These are phyloP conservation scores for Homalodisca vitripennis DNA, from an alignment of 1,140 invertebrate species.

Conservation along the genomic window DNA sequence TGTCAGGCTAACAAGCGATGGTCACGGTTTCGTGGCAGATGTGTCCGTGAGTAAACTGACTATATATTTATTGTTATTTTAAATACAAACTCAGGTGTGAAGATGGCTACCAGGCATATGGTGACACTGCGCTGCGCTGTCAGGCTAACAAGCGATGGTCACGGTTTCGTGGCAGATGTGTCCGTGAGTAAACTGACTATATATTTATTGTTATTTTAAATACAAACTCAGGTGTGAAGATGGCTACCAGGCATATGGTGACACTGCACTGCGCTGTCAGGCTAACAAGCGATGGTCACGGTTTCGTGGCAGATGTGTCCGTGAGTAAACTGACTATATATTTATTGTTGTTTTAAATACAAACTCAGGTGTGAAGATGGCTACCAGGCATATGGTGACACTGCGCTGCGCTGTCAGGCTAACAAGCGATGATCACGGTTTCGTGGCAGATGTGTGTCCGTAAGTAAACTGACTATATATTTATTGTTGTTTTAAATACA, in stretches of 20 bases:
- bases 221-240: slow-evolving; percentile 51
- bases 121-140: slow-evolving; percentile 53
- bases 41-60: slow-evolving; percentile 46
- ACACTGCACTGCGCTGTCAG: slow-evolving; percentile 52
- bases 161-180: slow-evolving; percentile 54
- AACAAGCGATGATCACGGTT: slow-evolving; percentile 56
- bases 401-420: slow-evolving; percentile 50
- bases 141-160: slow-evolving; percentile 55
- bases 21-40: slow-evolving; percentile 55
- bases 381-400: slow-evolving; percentile 52
- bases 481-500: slow-evolving; percentile 28
- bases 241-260: slow-evolving; percentile 53
- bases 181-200: slow-evolving; percentile 27
- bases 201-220: background rate
- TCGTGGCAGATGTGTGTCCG: slow-evolving; percentile 53
- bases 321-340: background rate
- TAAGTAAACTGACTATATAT: background rate
- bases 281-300: slow-evolving; percentile 55
- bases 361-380: slow-evolving; percentile 52
- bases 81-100: slow-evolving; percentile 52
- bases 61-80: too few relatives aligned
- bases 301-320: slow-evolving; percentile 54
- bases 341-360: background rate
- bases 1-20: slow-evolving; percentile 56
- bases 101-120: slow-evolving; percentile 51